phyloP scores from a whole-genome alignment of 2,888 invertebrate species.

The Philhelius pedissequus region DNA sequence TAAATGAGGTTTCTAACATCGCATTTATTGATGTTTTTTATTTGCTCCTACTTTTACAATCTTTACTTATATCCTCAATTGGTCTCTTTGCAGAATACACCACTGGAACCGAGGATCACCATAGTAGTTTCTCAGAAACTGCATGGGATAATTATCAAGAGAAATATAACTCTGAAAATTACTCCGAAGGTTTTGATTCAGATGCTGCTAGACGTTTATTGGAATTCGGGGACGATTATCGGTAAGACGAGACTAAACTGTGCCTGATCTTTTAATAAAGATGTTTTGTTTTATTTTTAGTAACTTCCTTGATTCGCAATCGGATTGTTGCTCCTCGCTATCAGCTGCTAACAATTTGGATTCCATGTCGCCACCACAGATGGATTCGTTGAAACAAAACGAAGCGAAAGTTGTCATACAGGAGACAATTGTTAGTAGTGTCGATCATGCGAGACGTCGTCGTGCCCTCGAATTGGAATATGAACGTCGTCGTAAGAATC shows the following conservation, averaged over 20 bases:
- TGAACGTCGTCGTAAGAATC: constrained; percentile 77
- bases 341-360: constrained; percentile 83
- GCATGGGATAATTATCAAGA: constrained; percentile 98
- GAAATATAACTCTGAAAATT: constrained; percentile 93
- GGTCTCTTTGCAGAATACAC: constrained; percentile 80
- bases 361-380: constrained; percentile 79
- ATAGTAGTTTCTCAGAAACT: constrained; percentile 91
- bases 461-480: constrained; percentile 78
- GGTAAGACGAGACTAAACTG: no score
- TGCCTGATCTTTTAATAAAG: no score
- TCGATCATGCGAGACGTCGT: constrained; percentile 78
- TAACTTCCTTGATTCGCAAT: constrained; percentile 92
- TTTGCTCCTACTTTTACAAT: background rate
- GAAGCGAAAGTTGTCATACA: constrained; percentile 76
- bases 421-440: constrained; percentile 76
- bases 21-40: background rate
- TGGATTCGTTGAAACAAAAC: constrained; percentile 77
- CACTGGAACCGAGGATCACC: constrained; percentile 85
- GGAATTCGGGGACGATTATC: constrained; percentile 94
- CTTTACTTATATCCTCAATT: background rate
- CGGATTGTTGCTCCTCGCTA: constrained; percentile 90
- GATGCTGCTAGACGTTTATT: constrained; percentile 90
- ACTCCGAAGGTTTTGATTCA: constrained; percentile 91
- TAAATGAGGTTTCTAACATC: background rate
- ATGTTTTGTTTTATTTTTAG: constrained; percentile 69